Conservation (phyloP, 2,797 vertebrate species). For the Myotis planiceps region DNA sequence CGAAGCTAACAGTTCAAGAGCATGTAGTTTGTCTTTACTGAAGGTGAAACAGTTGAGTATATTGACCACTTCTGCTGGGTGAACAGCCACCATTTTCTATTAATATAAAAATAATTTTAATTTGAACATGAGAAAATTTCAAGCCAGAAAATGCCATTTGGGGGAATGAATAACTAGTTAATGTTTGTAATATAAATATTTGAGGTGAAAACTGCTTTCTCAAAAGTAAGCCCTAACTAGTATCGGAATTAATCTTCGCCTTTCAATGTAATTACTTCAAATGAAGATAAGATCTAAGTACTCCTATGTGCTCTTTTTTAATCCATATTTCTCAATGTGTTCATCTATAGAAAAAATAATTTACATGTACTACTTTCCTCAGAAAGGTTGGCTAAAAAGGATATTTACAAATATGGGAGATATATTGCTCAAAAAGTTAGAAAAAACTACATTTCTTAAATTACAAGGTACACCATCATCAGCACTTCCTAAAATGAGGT, state of each 20-base stretch:
- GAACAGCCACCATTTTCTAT: slow-evolving; percentile 99
- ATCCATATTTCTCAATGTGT: neutral
- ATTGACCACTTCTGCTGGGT: slow-evolving; percentile 96
- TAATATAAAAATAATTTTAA: slow-evolving; percentile 65
- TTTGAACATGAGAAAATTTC: neutral
- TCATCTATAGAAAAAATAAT: neutral
- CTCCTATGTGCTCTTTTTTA: neutral
- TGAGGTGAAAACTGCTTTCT: neutral
- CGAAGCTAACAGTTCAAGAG: slow-evolving; percentile 96
- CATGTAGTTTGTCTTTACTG: slow-evolving; percentile 96
- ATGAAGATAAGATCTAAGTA: neutral
- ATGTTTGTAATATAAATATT: neutral
- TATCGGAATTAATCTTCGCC: neutral
- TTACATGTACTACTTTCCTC: neutral
- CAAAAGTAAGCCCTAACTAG: neutral
- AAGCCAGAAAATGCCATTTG: neutral
- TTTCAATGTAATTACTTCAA: neutral
- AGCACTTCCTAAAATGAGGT: neutral
- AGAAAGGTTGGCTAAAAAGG: neutral
- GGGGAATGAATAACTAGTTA: neutral
- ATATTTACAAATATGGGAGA: neutral
- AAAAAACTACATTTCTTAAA: neutral
- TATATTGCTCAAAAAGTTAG: neutral
- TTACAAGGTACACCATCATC: too few relatives aligned
- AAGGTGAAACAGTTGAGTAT: slow-evolving; percentile 99